These are phyloP conservation scores for Nomada lathburiana DNA, from an alignment of 2,888 invertebrate genomes.

Conservation along the genomic window DNA sequence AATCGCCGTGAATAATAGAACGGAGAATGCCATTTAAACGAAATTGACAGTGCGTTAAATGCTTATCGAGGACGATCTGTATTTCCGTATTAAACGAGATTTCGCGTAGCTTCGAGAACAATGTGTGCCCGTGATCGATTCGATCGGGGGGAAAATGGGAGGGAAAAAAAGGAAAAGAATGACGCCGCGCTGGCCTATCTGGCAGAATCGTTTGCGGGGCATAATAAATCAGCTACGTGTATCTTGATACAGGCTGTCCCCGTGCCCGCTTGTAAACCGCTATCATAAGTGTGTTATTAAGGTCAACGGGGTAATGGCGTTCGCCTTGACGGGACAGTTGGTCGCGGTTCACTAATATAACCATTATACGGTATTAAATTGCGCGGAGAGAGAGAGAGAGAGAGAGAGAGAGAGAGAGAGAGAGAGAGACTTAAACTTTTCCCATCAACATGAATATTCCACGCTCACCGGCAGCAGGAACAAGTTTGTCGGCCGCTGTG, in stretches of 20 bases:
- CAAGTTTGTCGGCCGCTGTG: not conserved
- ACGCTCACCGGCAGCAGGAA: constrained; percentile 29
- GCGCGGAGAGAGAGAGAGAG: constrained; percentile 9
- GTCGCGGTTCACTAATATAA: constrained; percentile 53
- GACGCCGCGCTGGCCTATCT: no score
- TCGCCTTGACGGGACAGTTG: constrained; percentile 61
- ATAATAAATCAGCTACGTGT: constrained; percentile 37
- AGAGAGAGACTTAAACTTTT: constrained; percentile 48
- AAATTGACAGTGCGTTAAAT: not conserved
- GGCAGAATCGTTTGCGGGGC: constrained; percentile 15
- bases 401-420: constrained; percentile 10
- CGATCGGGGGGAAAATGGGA: not conserved
- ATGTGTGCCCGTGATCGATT: not conserved
- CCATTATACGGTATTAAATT: constrained; percentile 37
- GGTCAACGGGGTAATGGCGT: constrained; percentile 64
- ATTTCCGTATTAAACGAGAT: not conserved
- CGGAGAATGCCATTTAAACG: no score
- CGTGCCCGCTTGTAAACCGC: constrained; percentile 17
- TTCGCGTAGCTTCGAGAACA: not conserved
- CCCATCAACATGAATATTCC: constrained; percentile 41
- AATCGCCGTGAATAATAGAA: no score
- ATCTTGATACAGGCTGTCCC: constrained; percentile 35
- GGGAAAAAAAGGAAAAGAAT: not conserved
- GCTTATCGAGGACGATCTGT: not conserved
- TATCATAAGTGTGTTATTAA: constrained; percentile 64